Evolutionary conservation across 2,113 vertebrate genomes (phyloP).

Genomic region (Ageneiosus marmoratus): DNA sequence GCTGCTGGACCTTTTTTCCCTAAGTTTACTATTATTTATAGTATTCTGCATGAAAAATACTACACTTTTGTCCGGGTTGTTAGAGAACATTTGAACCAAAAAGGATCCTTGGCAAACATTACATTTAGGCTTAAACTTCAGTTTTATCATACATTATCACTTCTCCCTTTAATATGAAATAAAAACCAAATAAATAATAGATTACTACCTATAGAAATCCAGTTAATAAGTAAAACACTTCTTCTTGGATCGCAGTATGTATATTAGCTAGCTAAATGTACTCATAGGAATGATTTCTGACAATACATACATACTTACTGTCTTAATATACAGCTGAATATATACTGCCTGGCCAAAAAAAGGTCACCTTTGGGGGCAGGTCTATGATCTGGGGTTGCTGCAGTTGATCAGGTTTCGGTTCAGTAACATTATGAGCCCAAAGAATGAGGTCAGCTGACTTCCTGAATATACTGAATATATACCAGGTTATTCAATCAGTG

Average conservation of each 20-base stretch:
- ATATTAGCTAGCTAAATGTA: background rate
- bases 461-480: no score
- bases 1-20: background rate
- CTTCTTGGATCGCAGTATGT: background rate
- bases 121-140: background rate
- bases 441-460: no score
- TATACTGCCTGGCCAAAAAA: no score
- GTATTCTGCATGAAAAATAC: background rate
- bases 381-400: no score
- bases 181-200: background rate
- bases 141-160: background rate
- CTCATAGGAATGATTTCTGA: background rate
- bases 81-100: background rate
- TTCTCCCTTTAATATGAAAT: background rate
- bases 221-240: background rate
- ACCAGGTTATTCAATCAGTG: no score
- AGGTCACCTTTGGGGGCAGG: no score
- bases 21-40: background rate
- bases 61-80: background rate
- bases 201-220: background rate
- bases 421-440: no score
- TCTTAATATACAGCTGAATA: no score
- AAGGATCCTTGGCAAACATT: background rate
- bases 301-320: no score
- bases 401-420: no score